These are phyloP conservation scores for Lepus americanus DNA, from an alignment of 2,113 vertebrate genomes.

Conservation along the genomic window DNA sequence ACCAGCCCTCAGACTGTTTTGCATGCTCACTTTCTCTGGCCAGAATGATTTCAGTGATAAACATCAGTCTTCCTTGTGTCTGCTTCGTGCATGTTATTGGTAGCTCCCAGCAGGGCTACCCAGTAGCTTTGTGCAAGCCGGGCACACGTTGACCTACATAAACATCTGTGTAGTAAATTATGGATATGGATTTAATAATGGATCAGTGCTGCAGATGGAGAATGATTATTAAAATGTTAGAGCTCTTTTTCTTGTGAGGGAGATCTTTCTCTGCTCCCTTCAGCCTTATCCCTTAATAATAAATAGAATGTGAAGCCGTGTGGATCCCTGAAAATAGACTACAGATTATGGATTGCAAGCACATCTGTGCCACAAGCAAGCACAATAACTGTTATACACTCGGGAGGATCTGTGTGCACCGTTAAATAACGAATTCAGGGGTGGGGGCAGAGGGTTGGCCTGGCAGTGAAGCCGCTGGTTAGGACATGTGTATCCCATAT, in stretches of 20 bases:
- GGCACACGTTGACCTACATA: not conserved
- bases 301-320: constrained; percentile 6
- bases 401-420: not conserved
- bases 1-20: not conserved
- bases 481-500: too few species aligned
- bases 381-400: not conserved
- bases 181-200: constrained; percentile 45
- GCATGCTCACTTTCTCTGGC: not conserved
- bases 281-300: not conserved
- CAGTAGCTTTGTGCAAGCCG: not conserved
- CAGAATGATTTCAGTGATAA: constrained; percentile 23
- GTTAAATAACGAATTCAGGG: not conserved
- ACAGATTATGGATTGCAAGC: not conserved
- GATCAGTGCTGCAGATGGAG: not conserved
- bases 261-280: constrained; percentile 27
- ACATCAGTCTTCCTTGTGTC: not conserved
- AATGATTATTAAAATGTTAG: constrained; percentile 38
- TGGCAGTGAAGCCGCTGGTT: too few species aligned
- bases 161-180: constrained; percentile 49
- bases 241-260: constrained; percentile 36
- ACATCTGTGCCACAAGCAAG: not conserved
- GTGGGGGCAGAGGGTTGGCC: too few species aligned
- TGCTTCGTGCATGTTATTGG: not conserved
- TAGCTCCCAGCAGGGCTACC: not conserved
- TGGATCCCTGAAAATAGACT: constrained; percentile 23